Evolutionary conservation across 1,140 invertebrate species (phyloP), one percentile per base, ranked within the genome.

Genomic region (Drosophila novamexicana): DNA sequence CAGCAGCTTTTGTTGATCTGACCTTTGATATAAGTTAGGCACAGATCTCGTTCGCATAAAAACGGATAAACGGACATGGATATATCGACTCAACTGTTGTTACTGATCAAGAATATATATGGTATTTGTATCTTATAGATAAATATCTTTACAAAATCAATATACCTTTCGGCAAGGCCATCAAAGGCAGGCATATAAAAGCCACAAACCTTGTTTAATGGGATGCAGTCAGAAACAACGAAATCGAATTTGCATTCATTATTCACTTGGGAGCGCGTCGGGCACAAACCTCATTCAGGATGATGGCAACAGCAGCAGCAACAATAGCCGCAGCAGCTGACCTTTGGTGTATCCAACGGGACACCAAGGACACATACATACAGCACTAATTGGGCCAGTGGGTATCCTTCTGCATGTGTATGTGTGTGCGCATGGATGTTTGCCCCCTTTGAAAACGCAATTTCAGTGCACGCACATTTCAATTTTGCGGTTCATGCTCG

Each of bases 171-270:
- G 22, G 22, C 22, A 5, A 29, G 22, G 22, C 4, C 22, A 29
- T 29, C 22, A 29, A 29, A 1, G 3, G 5, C 14, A 37, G n/a
- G n/a, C 1, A 34, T 8, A 36, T 39, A 42, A 42, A 42, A 14
- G 6, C 40, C 9, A 16, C 14, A 10, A 22, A 45, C 44, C 12
- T 9, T 64, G 22, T n/a, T 18, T 29, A 36, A 53, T 42, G 42
- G 36, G 61, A 32, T 53, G 61, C 61, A 81, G 64, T 72, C 68
- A 81, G 73, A 76, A 81, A 58, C 78, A 52, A 58, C 67, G 54
- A 83, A 83, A 82, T 76, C 80, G 81, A 83, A 83, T 84, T 84
- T 84, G 65, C 77, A 69, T 74, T 47, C 67, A 54, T 63, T 49
- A 54, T 12, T 32, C 32, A 49, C 36, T 62, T 62, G 10, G 50